Base-by-base conservation (phyloP, 2,888 invertebrate species). In the Plagodis pulveraria region DNA sequence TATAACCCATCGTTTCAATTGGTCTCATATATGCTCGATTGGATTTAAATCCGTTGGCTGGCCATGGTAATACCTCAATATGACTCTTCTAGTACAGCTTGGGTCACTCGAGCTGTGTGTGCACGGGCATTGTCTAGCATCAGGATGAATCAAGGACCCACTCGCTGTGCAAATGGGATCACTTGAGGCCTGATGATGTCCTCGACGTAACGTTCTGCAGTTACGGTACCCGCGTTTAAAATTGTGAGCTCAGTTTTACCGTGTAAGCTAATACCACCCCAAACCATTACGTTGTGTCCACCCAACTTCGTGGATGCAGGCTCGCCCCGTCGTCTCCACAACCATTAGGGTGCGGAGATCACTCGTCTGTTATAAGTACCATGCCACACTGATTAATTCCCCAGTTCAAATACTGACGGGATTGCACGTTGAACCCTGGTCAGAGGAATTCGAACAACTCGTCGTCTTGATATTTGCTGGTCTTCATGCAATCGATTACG, bases 371-470 rank as follows among this genome's bases (percentile, higher is more conserved):
- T 9, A 40, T 9, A 40, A 40, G 38, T 10, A 40, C 38, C 38
- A 9, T 40, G 38, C 6, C 38, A 7, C 38, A 5, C 9, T 40
- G 38, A 40, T 40, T n/a, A 8, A 40, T 40, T 10, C 38, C 38
- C 9, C 38, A 40, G 38, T 40, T 40, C 38, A 40, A 8, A 40
- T 40, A 40, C 38, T 40, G 38, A 40, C 38, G 38, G 38, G 38
- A 40, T 40, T 40, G 38, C 6, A 40, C 9, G 9, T 8, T 40
- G 38, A 40, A 9, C n/a, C n/a, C n/a, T n/a, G n/a, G n/a, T n/a
- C n/a, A n/a, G n/a, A n/a, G n/a, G n/a, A n/a, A n/a, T n/a, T 40
- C 38, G 38, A 40, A 40, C 38, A 40, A 40, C 38, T 40, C 38
- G 9, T 40, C 6, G 38, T 40, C 38, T 40, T 40, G 38, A 40